Evolutionary conservation across 2,797 vertebrate genomes (phyloP), one percentile per base, ranked within the genome.

Genomic region (Pseudomugil tenellus): DNA sequence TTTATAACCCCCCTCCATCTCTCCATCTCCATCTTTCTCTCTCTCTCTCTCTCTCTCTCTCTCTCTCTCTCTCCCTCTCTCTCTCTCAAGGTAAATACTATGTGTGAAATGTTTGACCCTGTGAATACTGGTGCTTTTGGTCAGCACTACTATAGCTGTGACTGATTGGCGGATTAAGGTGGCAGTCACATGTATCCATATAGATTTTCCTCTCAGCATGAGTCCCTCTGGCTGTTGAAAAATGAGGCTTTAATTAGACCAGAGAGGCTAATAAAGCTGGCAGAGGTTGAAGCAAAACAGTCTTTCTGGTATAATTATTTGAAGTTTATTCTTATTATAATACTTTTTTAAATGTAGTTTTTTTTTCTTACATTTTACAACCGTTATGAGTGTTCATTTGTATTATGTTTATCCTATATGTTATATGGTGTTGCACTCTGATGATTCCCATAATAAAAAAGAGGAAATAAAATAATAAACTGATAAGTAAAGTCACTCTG

Each of bases 111-210:
- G 87, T 92, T 87, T 90, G 68, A 83, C 77, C 74, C 67, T 54
- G 76, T 71, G 66, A 84, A 89, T 91, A 85, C 86, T 74, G 68
- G 70, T 67, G 60, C 3, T 35, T 9, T 49, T 61, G 74, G 56
- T 76, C 63, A 63, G 70, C 56, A 70, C 63, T 70, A 58, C 41
- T 69, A 84, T 84, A 58, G 61, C 65, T 77, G 67, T 86, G 81
- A 85, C 79, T 80, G 81, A 90, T 82, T 87, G 85, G 78, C 79
- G 78, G 81, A 86, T 89, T 90, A 85, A 76, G 69, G 84, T 77
- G 84, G 83, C 80, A 88, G 86, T 62, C 84, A 86, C 81, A 89
- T 29, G 63, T 87, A 84, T 89, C 60, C 37, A 83, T 83, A 86
- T 85, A 78, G 78, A 87, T 90, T 89, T 85, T 72, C 74, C 79